A percentile compares a stretch with the other conserved stretches of the same genome.
Evolutionary conservation across 2,113 vertebrate species (phyloP).

Genomic region (Apaloderma vittatum): DNA sequence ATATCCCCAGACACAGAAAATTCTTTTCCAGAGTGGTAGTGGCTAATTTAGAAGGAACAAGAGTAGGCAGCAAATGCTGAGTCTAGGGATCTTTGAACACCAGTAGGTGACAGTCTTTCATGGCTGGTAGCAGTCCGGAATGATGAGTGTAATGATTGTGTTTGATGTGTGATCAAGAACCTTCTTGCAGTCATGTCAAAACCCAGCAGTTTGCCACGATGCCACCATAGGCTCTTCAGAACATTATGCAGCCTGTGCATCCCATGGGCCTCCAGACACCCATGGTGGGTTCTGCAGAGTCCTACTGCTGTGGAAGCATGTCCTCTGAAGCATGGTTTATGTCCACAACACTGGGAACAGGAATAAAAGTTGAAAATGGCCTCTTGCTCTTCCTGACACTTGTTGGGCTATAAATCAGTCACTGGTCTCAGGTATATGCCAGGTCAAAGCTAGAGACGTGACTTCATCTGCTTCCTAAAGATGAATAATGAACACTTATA

Average conservation of each 20-base stretch:
- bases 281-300: fast-evolving
- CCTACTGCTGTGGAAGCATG: background rate
- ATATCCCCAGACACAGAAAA: background rate
- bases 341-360: background rate
- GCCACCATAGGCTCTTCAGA: background rate
- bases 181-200: background rate
- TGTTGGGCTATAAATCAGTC: background rate
- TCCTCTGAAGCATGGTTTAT: background rate
- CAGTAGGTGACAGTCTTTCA: background rate
- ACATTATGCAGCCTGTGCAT: background rate
- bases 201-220: too few species aligned
- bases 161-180: background rate
- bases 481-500: background rate
- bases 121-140: background rate
- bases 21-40: background rate
- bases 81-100: background rate
- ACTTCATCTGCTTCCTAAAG: background rate
- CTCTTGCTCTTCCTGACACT: background rate
- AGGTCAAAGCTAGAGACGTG: background rate
- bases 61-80: background rate
- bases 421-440: background rate
- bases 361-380: background rate
- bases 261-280: fast-evolving
- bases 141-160: background rate
- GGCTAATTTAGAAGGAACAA: background rate